Base-by-base conservation (phyloP, 2,113 vertebrate species). In the Struthidea cinerea region DNA sequence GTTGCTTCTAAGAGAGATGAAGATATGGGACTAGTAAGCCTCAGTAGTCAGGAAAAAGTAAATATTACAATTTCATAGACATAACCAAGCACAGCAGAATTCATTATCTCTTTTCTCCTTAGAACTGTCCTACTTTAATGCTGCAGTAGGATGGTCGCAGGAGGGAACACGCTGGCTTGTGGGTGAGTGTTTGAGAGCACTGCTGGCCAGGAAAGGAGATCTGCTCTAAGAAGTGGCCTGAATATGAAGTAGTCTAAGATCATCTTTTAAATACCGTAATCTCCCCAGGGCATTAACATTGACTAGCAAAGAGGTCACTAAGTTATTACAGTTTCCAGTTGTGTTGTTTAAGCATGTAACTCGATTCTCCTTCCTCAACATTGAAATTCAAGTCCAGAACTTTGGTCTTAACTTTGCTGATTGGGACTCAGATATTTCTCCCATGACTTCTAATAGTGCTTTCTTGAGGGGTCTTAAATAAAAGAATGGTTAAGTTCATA, bases 81-180 rank as follows among this genome's bases (percentile, higher is more conserved):
- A 60, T 69, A 79, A 53, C 53, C 53, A 73, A 79, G 77, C 18
- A 35, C 39, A 68, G 56, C 14, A 79, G 63, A 92, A 93, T 89
- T 94, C 28, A 67, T 86, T 93, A 55, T 27, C 26, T 71, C 37
- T 77, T 77, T 69, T 83, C 52, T 87, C 37, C 44, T 92, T 42
- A 85, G 80, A 87, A 50, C 41, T 93, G 37, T 81, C 69, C 87
- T 75, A 65, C 81, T 89, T 93, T 79, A 91, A 69, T 91, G 71
- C 61, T 42, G 23, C 55, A 56, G 59, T 46, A 80, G 67, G 37
- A 65, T 65, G 44, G 75, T 80, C 39, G 65, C 67, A 79, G 0
- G 1, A 65, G 81, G 68, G 70, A 94, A 59, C 7, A 3, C 1
- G 1, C 5, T 65, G 59, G 24, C 30, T 61, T 80, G 42, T 76